Conservation (phyloP, 1,140 invertebrate species). For the Notospermus geniculatus region DNA sequence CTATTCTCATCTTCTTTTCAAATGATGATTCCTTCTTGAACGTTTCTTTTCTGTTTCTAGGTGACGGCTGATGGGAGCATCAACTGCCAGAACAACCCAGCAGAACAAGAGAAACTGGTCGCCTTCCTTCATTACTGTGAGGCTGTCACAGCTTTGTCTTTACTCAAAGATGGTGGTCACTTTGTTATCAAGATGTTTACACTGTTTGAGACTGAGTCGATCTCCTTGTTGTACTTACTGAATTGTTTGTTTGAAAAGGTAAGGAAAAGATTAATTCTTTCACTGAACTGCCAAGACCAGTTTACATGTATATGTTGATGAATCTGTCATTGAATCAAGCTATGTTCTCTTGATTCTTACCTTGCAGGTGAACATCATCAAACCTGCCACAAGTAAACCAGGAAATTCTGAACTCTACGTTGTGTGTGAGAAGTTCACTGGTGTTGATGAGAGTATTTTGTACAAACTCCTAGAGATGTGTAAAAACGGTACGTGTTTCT, state of each 20-base stretch:
- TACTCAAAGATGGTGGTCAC: constrained; percentile 71
- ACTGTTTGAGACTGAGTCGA: constrained; percentile 76
- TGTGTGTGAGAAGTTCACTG: constrained; percentile 70
- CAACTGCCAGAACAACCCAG: constrained; percentile 78
- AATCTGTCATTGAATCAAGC: too few species aligned
- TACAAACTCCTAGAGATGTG: constrained; percentile 56
- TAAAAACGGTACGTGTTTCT: constrained; percentile 25
- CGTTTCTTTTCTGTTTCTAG: constrained; percentile 23
- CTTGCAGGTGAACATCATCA: constrained; percentile 65
- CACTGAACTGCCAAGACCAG: too few species aligned
- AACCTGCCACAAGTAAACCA: constrained; percentile 86
- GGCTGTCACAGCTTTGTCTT: constrained; percentile 69
- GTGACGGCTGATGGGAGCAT: constrained; percentile 93
- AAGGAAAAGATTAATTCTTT: constrained; percentile 11
- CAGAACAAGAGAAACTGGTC: constrained; percentile 79
- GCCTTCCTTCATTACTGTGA: constrained; percentile 79
- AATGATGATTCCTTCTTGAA: constrained; percentile 44
- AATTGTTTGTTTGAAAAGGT: constrained; percentile 72
- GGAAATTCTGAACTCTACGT: constrained; percentile 94
- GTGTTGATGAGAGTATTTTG: constrained; percentile 53
- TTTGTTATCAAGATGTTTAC: constrained; percentile 94
- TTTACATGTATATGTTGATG: constrained; percentile 1
- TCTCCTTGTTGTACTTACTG: constrained; percentile 78
- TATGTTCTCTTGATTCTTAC: constrained; percentile 1
- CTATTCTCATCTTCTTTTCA: too few species aligned